Evolutionary conservation across 2,113 vertebrate genomes (phyloP).

Genomic region (Platysternon megacephalum): DNA sequence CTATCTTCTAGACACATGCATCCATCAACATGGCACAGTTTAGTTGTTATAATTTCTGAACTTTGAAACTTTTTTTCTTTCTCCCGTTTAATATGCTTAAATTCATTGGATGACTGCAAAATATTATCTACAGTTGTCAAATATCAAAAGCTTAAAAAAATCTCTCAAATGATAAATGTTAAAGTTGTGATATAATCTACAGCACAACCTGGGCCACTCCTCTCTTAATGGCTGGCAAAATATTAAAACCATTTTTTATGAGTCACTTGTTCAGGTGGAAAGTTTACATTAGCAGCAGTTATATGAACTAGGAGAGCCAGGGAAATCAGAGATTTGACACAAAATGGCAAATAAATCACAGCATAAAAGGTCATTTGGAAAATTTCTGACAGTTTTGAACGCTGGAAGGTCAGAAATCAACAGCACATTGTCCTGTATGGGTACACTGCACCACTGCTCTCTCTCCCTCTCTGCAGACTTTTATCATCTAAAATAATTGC

Average conservation of each 20-base stretch:
- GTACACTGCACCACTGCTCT: slow-evolving; percentile 9
- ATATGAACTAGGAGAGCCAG: background rate
- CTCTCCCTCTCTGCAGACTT: background rate
- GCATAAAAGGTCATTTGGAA: slow-evolving; percentile 67
- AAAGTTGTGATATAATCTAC: background rate
- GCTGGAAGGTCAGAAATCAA: slow-evolving; percentile 72
- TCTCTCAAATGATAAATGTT: background rate
- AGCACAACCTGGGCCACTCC: background rate
- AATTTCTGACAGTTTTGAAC: slow-evolving; percentile 60
- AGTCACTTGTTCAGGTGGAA: slow-evolving; percentile 45
- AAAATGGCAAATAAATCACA: slow-evolving; percentile 61
- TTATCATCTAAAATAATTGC: slow-evolving; percentile 63
- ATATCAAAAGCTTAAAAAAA: background rate
- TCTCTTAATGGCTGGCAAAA: slow-evolving; percentile 9
- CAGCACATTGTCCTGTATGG: slow-evolving; percentile 38
- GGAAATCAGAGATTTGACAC: slow-evolving; percentile 48
- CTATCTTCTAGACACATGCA: background rate
- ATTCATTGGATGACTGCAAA: background rate
- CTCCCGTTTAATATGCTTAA: slow-evolving; percentile 4
- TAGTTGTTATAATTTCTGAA: background rate
- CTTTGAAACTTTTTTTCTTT: background rate
- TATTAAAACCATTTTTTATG: background rate
- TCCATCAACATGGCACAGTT: background rate
- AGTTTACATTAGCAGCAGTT: slow-evolving; percentile 30
- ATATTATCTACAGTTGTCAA: slow-evolving; percentile 18